These are phyloP conservation scores for Chitala chitala DNA, from an alignment of 2,113 vertebrate genomes.

Conservation along the genomic window DNA sequence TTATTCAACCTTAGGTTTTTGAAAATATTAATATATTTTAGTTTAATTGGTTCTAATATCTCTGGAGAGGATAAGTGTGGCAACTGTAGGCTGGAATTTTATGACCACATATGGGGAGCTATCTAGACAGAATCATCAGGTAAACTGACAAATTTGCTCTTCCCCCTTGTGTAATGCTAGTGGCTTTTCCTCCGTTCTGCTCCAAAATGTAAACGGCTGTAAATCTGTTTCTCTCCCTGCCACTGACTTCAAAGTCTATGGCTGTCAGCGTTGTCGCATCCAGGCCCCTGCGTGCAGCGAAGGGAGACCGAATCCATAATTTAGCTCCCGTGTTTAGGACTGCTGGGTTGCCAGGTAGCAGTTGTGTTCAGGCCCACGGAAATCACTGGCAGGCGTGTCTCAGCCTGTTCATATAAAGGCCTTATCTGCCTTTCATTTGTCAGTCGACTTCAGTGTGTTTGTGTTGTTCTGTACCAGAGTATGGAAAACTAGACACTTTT, in stretches of 20 bases:
- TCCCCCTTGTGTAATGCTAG: not conserved
- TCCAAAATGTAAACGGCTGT: not conserved
- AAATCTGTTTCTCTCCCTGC: not conserved
- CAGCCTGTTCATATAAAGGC: not conserved
- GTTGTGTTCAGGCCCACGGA: not conserved
- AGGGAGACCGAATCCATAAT: slow-evolving; percentile 20
- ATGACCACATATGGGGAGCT: not conserved
- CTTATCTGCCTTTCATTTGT: not conserved
- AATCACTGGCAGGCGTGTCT: not conserved
- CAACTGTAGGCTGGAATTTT: not conserved
- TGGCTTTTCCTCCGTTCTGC: not conserved
- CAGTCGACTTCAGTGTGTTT: not conserved
- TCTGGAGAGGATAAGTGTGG: not conserved
- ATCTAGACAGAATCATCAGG: not conserved
- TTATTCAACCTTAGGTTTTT: no score
- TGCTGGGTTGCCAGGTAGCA: not conserved
- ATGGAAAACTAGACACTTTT: not conserved
- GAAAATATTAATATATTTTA: no score
- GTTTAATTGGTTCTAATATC: not conserved
- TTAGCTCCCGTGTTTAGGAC: not conserved
- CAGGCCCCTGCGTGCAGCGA: not conserved
- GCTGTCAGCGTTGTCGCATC: not conserved
- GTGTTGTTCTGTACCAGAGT: not conserved
- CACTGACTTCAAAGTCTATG: not conserved
- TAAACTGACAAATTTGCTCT: not conserved